Base-by-base conservation (phyloP, 2,113 vertebrate genomes). In the Prinia subflava region DNA sequence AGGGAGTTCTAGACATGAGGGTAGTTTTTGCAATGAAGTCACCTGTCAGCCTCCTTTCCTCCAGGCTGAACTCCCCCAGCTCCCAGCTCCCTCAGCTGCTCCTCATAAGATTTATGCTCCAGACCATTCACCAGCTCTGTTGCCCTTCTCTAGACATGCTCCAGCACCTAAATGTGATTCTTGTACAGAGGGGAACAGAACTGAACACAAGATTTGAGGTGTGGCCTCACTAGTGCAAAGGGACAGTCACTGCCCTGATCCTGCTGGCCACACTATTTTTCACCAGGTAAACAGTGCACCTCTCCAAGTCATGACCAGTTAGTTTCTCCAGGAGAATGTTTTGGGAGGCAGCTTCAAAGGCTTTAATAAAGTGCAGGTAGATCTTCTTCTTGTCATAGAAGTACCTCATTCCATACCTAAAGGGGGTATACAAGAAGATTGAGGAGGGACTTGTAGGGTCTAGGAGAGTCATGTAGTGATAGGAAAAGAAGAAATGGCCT, bases 61-160 rank as follows among this genome's bases (percentile, higher is more conserved):
- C 65, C 17, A 52, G 39, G 33, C 17, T 46, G 53, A 79, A 11
- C 46, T 57, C 2, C 6, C 3, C 28, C 14, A 35, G 52, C n/a
- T 65, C 3, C 28, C 14, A 35, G 52, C n/a, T 65, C 24, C 33
- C 59, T 41, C 39, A 59, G 28, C n/a, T 78, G 39, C 8, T 73
- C 15, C n/a, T 65, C 14, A 25, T 8, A 21, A 35, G 37, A 46
- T 24, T n/a, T 59, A 7, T 65, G 39, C 28, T 59, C 37, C 60
- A 60, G n/a, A 55, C 15, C 21, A 22, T 60, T 47, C 39, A 6
- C 10, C 8, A 80, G 21, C 25, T 67, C 46, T 0, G 0, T 2
- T 73, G 46, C 8, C 30, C 22, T 74, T 74, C 53, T 67, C 82
- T 74, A 41, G 39, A 28, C 22, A 4, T 0, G 0, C 5, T 47